Conservation (phyloP, 2,888 invertebrate species). For the Tenthredo notha region DNA sequence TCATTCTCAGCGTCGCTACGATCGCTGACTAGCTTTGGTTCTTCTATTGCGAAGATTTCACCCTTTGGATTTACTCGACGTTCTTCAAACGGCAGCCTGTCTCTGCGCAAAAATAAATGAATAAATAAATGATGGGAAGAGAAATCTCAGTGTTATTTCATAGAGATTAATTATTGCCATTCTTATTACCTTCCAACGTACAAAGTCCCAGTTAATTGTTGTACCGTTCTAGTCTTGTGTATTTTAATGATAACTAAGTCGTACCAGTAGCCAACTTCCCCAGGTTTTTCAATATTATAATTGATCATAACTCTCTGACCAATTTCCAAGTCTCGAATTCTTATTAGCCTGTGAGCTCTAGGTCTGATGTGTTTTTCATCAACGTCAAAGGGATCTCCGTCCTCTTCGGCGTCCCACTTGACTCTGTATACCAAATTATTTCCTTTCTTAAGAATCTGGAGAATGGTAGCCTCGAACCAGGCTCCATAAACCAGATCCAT, state of each 20-base stretch:
- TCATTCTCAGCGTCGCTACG: slow-evolving; percentile 78
- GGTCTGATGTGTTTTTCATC: slow-evolving; percentile 84
- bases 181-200: slow-evolving; percentile 81
- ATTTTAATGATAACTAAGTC: slow-evolving; percentile 81
- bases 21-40: slow-evolving; percentile 78
- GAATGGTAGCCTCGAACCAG: slow-evolving; percentile 87
- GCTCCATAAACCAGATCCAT: slow-evolving; percentile 83
- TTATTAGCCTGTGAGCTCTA: slow-evolving; percentile 81
- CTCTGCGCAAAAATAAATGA: slow-evolving; percentile 60
- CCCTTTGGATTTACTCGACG: slow-evolving; percentile 82
- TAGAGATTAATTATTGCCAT: slow-evolving; percentile 84
- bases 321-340: slow-evolving; percentile 80
- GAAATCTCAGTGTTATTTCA: neutral
- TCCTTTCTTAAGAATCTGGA: slow-evolving; percentile 78
- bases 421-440: slow-evolving; percentile 66
- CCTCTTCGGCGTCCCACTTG: slow-evolving; percentile 72
- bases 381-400: slow-evolving; percentile 76
- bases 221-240: slow-evolving; percentile 75
- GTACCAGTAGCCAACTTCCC: slow-evolving; percentile 87
- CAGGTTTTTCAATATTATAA: slow-evolving; percentile 86
- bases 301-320: slow-evolving; percentile 87
- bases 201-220: slow-evolving; percentile 81
- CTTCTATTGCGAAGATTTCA: slow-evolving; percentile 85
- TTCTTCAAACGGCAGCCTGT: slow-evolving; percentile 81
- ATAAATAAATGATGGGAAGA: neutral